Percentiles rank a stretch among this genome's conserved stretches.
Evolutionary conservation across 2,113 vertebrate genomes (phyloP).

Genomic region (Phoxinus phoxinus): DNA sequence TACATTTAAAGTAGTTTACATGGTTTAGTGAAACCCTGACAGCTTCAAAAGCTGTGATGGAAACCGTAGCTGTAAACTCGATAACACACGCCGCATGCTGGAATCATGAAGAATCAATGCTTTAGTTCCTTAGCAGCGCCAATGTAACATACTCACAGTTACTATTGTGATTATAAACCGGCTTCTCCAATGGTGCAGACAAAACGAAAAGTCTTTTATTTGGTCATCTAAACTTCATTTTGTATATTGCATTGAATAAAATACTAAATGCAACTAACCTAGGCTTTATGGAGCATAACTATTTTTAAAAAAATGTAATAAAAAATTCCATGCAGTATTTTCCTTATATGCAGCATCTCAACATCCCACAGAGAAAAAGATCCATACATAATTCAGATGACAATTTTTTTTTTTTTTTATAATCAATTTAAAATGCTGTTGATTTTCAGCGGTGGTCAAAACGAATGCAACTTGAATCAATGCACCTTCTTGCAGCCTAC

Average conservation of each 20-base stretch:
- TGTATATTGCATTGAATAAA: background rate
- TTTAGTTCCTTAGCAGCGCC: background rate
- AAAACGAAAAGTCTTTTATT: background rate
- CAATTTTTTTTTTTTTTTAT: background rate
- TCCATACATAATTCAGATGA: background rate
- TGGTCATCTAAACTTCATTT: background rate
- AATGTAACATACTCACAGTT: too few relatives aligned
- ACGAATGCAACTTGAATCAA: conserved; percentile 38
- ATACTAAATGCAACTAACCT: background rate
- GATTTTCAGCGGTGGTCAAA: conserved; percentile 5
- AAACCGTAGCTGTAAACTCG: background rate
- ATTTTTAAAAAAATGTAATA: background rate
- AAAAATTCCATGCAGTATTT: background rate
- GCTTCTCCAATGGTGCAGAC: background rate
- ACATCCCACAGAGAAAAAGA: background rate
- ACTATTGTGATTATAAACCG: background rate
- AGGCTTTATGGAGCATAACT: background rate
- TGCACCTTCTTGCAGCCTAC: conserved; percentile 52
- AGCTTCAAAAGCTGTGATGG: background rate
- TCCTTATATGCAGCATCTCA: background rate
- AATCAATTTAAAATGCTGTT: background rate
- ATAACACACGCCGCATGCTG: background rate
- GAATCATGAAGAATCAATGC: background rate
- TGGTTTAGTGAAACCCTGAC: background rate
- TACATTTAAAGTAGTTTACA: conserved; percentile 2